Conservation (phyloP, 2,113 vertebrate genomes). For the Hemiscyllium ocellatum region DNA sequence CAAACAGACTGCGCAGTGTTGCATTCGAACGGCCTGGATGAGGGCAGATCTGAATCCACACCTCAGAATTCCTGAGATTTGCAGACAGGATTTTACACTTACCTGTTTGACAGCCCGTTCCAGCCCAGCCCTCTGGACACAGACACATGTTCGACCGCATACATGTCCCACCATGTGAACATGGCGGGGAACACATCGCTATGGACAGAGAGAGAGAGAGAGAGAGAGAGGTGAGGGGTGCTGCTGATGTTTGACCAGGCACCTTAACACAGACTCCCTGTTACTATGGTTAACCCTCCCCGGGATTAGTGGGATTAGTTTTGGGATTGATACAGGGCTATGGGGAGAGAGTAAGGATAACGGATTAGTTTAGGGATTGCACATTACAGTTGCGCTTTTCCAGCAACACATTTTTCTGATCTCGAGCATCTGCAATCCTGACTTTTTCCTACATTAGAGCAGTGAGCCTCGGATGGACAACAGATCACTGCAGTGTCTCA, state of each 20-base stretch:
- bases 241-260: not conserved
- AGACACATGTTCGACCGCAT: conserved; percentile 66
- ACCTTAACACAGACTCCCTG: not conserved
- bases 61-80: not conserved
- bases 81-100: not conserved
- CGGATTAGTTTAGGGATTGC: too few species aligned
- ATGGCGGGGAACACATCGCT: conserved; percentile 68
- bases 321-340: too few species aligned
- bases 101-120: conserved; percentile 66
- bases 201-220: conserved; percentile 40
- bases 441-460: not conserved
- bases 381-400: not conserved
- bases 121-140: conserved; percentile 62
- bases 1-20: not conserved
- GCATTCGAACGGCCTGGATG: not conserved
- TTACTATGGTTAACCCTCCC: not conserved
- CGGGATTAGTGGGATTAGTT: too few species aligned
- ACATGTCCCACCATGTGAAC: conserved; percentile 63
- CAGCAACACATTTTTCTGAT: too few species aligned
- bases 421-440: too few species aligned
- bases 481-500: too few species aligned
- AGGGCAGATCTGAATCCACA: too few species aligned
- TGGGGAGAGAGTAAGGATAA: too few species aligned
- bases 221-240: too few species aligned
- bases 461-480: not conserved